Evolutionary conservation across 2,888 invertebrate genomes (phyloP), one percentile per base, ranked within the genome.

Genomic region (Panzeria rudis): DNA sequence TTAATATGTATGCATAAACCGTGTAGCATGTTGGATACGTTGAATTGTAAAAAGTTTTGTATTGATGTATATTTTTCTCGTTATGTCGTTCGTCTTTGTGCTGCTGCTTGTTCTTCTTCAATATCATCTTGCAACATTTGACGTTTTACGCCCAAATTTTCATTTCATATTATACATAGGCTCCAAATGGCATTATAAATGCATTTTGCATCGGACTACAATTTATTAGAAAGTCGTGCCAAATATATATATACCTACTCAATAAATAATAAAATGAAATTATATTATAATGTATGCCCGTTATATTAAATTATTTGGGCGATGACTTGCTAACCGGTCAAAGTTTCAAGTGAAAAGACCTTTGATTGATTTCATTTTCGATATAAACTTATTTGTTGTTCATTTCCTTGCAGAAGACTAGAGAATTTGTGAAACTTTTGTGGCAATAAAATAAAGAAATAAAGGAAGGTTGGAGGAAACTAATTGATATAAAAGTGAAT

Each of bases 71-170:
- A 68, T 68, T 71, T 64, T 54, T 61, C 52, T 81, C 76, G 76
- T 79, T 35, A 32, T 56, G 64, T 71, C 47, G 59, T 25, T 85
- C 82, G 72, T 78, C 35, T 84, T 85, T 71, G 15, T 69, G 44
- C 68, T 81, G 35, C 38, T 77, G 71, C 72, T 71, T 76, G 52
- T 84, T 81, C 66, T 72, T 72, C 50, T 54, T 80, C 23, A 41
- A 72, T 73, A 69, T 75, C 59, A 83, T 64, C 82, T 83, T 83
- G 62, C 76, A 71, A 77, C 64, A 56, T 82, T 85, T 82, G 85
- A 82, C 85, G 82, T 85, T 85, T 82, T 85, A 85, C 85, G 85
- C 85, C 85, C 85, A 85, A 79, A 82, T 75, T 79, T 71, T 73
- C 61, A 77, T 59, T 69, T 73, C 54, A 69, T 79, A 69, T 75